Base-by-base conservation (phyloP, 2,888 invertebrate species). In the Mimumesa dahlbomi region DNA sequence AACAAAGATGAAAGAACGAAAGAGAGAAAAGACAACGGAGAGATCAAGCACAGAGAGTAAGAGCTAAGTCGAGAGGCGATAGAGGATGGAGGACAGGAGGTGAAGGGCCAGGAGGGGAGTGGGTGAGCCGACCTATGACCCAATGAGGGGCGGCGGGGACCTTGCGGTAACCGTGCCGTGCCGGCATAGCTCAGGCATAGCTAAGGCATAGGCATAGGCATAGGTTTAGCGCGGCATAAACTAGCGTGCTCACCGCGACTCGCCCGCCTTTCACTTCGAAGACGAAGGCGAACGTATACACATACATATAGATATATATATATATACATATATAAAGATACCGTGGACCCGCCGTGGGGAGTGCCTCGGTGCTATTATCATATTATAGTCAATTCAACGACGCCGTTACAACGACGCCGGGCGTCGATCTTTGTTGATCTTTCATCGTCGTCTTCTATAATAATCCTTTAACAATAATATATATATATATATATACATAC, bases 111-210 rank as follows among this genome's bases (percentile, higher is more conserved):
- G 78, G 82, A 76, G 77, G 81, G 83, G 84, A 86, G 87, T 87
- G 87, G 87, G 87, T 88, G 87, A 87, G 86, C 82, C 87, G 86
- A 88, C 88, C 88, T 84, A 75, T 87, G 87, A 88, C 88, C 87
- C 82, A 62, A 22, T 48, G 75, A 84, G 85, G 85, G 86, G 86
- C 84, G 68, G 82, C 84, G 85, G 85, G 86, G 87, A 85, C 86
- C 85, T 86, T 85, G 67, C 68, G 79, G 73, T 66, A 69, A 59
- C 65, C 59, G 72, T 75, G 86, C 85, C 81, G 78, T 79, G 81
- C 82, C 76, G 74, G 82, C 84, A 83, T 82, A 82, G 82, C 81
- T 71, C 49, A 34, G 63, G 75, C 77, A 77, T 77, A 63, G 67
- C 67, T 63, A 25, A 50, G 50, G 69, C 65, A 46, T 58, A 71